Conservation (phyloP, 1,140 invertebrate species). For the Drosophila fuyamai region DNA sequence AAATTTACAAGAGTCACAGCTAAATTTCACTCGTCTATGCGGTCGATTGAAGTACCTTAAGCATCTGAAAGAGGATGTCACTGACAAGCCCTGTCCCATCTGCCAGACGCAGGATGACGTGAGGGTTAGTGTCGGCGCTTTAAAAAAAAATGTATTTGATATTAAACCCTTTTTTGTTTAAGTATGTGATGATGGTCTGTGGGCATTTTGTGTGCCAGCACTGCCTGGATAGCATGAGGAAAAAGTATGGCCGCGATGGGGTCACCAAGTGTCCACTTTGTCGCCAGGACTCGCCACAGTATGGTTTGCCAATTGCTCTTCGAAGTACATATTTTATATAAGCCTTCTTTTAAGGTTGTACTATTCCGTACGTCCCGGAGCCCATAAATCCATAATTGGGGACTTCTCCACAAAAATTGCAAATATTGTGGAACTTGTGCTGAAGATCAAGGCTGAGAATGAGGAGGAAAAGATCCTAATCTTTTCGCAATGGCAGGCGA, state of each 20-base stretch:
- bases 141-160: not conserved
- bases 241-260: not conserved
- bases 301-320: not conserved
- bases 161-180: not conserved
- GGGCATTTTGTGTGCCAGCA: conserved; percentile 76
- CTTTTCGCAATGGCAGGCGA: conserved; percentile 90
- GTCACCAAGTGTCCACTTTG: conserved; percentile 88
- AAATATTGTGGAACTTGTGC: conserved; percentile 87
- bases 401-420: conserved; percentile 91
- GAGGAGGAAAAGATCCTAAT: conserved; percentile 88
- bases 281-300: conserved; percentile 84
- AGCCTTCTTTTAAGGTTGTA: conserved; percentile 54
- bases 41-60: conserved; percentile 78
- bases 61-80: conserved; percentile 71
- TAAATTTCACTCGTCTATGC: conserved; percentile 60
- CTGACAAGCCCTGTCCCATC: conserved; percentile 89
- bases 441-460: conserved; percentile 85
- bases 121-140: conserved; percentile 36
- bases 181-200: conserved; percentile 82
- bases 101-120: conserved; percentile 85
- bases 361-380: conserved; percentile 52
- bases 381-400: conserved; percentile 84
- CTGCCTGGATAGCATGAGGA: conserved; percentile 61
- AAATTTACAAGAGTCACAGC: conserved; percentile 62
- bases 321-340: not conserved